Evolutionary conservation across 2,888 invertebrate species (phyloP).

Genomic region (Corbicula japonica): DNA sequence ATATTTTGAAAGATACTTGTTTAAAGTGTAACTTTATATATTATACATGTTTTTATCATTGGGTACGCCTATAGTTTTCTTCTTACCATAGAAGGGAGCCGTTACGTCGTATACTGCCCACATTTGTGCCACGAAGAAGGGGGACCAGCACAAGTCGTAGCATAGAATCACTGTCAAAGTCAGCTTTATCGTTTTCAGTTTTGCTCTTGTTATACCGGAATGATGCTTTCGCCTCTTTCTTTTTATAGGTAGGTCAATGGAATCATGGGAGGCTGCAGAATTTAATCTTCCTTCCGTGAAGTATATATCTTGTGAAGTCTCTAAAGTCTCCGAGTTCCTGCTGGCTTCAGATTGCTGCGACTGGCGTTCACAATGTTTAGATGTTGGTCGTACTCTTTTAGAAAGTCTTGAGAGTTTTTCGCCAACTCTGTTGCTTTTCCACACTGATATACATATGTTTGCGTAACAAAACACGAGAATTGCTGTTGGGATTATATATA

Average conservation of each 20-base stretch:
- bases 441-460: conserved; percentile 56
- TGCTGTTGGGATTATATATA: conserved; percentile 74
- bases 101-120: conserved; percentile 87
- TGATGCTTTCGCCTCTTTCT: conserved; percentile 1
- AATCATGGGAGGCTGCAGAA: not conserved
- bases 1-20: too few relatives aligned
- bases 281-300: not conserved
- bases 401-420: conserved; percentile 25
- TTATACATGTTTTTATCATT: too few relatives aligned
- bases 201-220: conserved; percentile 85
- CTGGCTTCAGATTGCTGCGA: not conserved
- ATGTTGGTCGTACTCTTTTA: conserved; percentile 26
- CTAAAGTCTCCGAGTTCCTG: not conserved
- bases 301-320: not conserved
- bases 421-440: conserved; percentile 46
- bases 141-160: conserved; percentile 91
- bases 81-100: conserved; percentile 71
- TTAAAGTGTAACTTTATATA: too few relatives aligned
- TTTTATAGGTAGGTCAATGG: not conserved
- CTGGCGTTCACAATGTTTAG: too few relatives aligned
- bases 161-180: conserved; percentile 87
- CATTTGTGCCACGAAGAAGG: conserved; percentile 90
- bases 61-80: not conserved
- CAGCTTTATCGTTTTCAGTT: conserved; percentile 87
- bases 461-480: conserved; percentile 70